These are phyloP conservation scores for Seira ritae DNA, from an alignment of 2,888 invertebrate genomes.

Conservation along the genomic window DNA sequence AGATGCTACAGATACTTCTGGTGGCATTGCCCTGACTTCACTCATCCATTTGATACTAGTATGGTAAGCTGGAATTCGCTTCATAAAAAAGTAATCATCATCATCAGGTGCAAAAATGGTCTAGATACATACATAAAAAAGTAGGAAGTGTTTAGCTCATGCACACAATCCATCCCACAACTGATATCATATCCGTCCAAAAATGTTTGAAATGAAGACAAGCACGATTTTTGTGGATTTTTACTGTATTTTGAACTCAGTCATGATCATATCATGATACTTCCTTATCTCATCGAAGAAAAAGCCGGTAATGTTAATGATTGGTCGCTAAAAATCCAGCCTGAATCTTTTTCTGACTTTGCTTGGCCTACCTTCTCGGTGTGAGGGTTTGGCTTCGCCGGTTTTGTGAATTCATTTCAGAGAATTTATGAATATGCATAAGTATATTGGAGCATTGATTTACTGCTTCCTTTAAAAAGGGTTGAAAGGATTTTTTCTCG, in stretches of 20 bases:
- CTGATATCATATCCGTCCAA: too few species aligned
- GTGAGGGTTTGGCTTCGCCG: slow-evolving; percentile 58
- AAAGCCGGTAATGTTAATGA: not conserved
- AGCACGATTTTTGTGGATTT: too few species aligned
- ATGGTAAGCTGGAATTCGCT: slow-evolving; percentile 48
- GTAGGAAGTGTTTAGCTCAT: slow-evolving; percentile 19
- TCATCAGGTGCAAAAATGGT: slow-evolving; percentile 44
- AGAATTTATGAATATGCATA: slow-evolving; percentile 20
- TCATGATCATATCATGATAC: slow-evolving; percentile 12
- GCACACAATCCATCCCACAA: not conserved
- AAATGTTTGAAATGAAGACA: too few species aligned
- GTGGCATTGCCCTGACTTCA: slow-evolving; percentile 53
- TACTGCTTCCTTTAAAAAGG: slow-evolving; percentile 1
- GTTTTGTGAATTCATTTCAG: not conserved
- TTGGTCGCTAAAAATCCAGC: not conserved
- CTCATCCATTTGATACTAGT: not conserved
- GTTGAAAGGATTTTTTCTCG: slow-evolving; percentile 3
- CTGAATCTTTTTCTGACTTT: slow-evolving; percentile 65
- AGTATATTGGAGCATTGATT: slow-evolving; percentile 5
- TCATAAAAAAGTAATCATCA: slow-evolving; percentile 24
- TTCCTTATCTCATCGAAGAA: not conserved
- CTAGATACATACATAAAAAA: slow-evolving; percentile 30
- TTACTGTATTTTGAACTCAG: too few species aligned
- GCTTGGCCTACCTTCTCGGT: slow-evolving; percentile 66
- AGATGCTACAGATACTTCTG: slow-evolving; percentile 20